A percentile compares a stretch with the other conserved stretches of the same genome.
These are phyloP conservation scores for Eledona agricola DNA, from an alignment of 2,888 invertebrate species.

Conservation along the genomic window DNA sequence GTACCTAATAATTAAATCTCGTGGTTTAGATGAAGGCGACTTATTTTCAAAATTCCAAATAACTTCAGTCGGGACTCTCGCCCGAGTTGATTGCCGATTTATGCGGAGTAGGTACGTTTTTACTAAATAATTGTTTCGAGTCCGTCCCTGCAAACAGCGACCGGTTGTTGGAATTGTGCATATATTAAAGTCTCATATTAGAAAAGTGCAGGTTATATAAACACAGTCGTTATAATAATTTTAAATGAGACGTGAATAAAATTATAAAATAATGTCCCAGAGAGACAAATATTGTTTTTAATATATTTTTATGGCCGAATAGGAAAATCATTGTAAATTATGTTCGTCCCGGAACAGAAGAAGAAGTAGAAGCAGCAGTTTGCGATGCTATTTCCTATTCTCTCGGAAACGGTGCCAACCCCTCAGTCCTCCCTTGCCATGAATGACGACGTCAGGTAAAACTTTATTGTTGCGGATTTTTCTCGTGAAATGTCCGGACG, in stretches of 20 bases:
- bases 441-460: constrained; percentile 7
- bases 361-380: no score
- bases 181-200: constrained; percentile 44
- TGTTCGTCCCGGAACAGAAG: constrained; percentile 49
- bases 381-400: constrained; percentile 39
- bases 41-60: no score
- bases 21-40: no score
- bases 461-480: no score
- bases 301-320: constrained; percentile 55
- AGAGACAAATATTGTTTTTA: constrained; percentile 58
- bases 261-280: constrained; percentile 53
- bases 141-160: constrained; percentile 33
- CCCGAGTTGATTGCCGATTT: no score
- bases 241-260: constrained; percentile 52
- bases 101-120: no score
- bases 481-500: constrained; percentile 1
- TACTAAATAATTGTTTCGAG: no score
- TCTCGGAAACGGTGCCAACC: not conserved
- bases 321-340: constrained; percentile 57
- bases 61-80: no score
- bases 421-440: constrained; percentile 1
- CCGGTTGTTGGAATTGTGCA: constrained; percentile 43
- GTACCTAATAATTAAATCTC: no score
- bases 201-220: constrained; percentile 51
- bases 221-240: constrained; percentile 57